These are phyloP conservation scores for Karalla daura DNA, from an alignment of 2,797 vertebrate species.

Conservation along the genomic window DNA sequence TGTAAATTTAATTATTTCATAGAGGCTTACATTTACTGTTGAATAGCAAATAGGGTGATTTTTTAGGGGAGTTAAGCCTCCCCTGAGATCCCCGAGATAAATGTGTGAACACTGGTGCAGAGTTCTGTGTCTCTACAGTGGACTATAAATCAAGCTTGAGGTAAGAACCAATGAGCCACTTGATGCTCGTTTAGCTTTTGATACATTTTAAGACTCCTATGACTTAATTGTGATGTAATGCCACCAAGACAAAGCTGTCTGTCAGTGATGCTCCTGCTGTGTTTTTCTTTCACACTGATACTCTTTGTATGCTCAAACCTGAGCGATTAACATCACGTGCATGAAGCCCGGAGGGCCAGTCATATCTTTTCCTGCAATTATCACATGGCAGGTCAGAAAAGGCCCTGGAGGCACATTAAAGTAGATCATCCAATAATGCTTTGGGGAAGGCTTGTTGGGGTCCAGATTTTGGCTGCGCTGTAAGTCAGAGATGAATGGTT, in stretches of 20 bases:
- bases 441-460: constrained; percentile 71
- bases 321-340: not conserved
- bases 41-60: constrained; percentile 7
- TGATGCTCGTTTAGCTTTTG: constrained; percentile 8
- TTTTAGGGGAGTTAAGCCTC: not conserved
- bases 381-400: constrained; percentile 9
- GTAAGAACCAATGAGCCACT: constrained; percentile 9
- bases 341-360: not conserved
- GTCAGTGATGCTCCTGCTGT: not conserved
- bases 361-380: constrained; percentile 39
- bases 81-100: not conserved
- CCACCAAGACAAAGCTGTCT: not conserved
- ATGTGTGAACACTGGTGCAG: not conserved
- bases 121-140: too few species aligned
- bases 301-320: constrained; percentile 1
- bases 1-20: constrained; percentile 7
- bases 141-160: constrained; percentile 3
- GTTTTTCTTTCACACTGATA: constrained; percentile 2
- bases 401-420: constrained; percentile 5
- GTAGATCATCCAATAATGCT: constrained; percentile 57
- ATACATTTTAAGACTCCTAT: not conserved
- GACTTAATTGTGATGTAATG: not conserved
- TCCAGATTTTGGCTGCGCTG: constrained; percentile 66
- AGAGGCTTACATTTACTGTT: constrained; percentile 1
- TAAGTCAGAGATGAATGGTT: constrained; percentile 79